Evolutionary conservation across 1,140 invertebrate species (phyloP).

Genomic region (Orussus abietinus): DNA sequence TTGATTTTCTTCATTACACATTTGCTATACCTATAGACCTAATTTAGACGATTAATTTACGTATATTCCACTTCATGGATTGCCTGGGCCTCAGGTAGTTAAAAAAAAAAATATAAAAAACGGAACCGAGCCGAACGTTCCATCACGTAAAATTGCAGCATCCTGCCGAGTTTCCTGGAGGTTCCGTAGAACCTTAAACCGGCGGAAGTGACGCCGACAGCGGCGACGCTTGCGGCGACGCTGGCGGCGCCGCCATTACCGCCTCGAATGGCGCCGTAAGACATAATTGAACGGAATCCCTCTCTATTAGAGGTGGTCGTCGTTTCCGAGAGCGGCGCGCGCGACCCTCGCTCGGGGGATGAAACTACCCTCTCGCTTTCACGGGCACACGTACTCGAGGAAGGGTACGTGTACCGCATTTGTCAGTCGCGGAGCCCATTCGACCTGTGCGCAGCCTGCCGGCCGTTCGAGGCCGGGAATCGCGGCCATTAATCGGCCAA

Average conservation of each 20-base stretch:
- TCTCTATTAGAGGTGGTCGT: slow-evolving; percentile 35
- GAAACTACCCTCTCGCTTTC: slow-evolving; percentile 22
- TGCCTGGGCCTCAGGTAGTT: too few species aligned
- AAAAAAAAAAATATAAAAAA: too few species aligned
- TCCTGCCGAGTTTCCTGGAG: too few species aligned
- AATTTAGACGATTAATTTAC: too few species aligned
- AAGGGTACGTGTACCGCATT: slow-evolving; percentile 41
- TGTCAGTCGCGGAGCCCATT: slow-evolving; percentile 36
- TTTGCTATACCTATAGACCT: too few species aligned
- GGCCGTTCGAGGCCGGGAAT: slow-evolving; percentile 30
- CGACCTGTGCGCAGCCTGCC: slow-evolving; percentile 29
- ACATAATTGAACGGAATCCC: slow-evolving; percentile 42
- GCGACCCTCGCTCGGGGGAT: slow-evolving; percentile 28
- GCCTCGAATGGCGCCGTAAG: slow-evolving; percentile 27
- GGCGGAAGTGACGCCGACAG: too few species aligned
- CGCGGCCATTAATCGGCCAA: slow-evolving; percentile 43
- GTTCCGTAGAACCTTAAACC: too few species aligned
- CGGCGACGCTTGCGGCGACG: too few species aligned
- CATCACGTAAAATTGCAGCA: too few species aligned
- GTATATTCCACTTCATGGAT: too few species aligned
- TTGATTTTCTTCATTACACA: too few species aligned
- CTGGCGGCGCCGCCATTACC: slow-evolving; percentile 28
- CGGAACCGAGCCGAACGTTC: too few species aligned
- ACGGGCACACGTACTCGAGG: slow-evolving; percentile 19
- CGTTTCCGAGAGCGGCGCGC: slow-evolving; percentile 19